Evolutionary conservation across 2,888 invertebrate genomes (phyloP), one percentile per base, ranked within the genome.

Genomic region (Hypercompe scribonia): DNA sequence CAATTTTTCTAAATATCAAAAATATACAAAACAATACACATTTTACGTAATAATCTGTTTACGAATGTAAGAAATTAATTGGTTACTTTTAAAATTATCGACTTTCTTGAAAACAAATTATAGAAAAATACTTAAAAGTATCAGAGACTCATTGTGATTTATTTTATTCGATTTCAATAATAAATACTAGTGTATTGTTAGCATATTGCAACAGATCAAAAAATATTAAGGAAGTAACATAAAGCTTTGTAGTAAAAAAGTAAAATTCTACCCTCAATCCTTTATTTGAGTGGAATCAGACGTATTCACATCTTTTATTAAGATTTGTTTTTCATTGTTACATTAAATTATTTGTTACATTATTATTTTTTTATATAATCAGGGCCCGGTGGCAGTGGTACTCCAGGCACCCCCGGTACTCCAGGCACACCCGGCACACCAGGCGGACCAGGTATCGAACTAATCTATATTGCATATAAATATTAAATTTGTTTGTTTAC

Each of bases 381-480:
- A 80, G 86, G 84, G 61, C 83, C 81, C 71, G 86, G 85, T 1
- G 86, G 87, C 28, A 71, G 68, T 39, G 91, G 91, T 24, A 78
- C 74, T 73, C 91, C 83, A 24, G 86, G 87, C 8, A 82, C 83
- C 3, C 89, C 90, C 21, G 92, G 90, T 64, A 75, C 75, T 11
- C 88, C 91, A 64, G 94, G 91, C 34, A 70, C 77, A 3, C 82
- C 81, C 7, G 85, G 85, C 28, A 71, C 75, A 3, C 90, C 89
- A 74, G 89, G 87, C 42, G 84, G 83, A 69, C 90, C 84, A 83
- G 84, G 83, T 84, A 80, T n/a, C n/a, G 58, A 34, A 65, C 18
- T 58, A 18, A 50, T 36, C 11, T 36, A 46, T 46, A 42, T 42
- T 3, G 1, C 21, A 46, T 36, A 36, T 7, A 42, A 42, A 42